phyloP scores from a whole-genome alignment of 1,140 invertebrate genomes.

The Euborellia annulipes region DNA sequence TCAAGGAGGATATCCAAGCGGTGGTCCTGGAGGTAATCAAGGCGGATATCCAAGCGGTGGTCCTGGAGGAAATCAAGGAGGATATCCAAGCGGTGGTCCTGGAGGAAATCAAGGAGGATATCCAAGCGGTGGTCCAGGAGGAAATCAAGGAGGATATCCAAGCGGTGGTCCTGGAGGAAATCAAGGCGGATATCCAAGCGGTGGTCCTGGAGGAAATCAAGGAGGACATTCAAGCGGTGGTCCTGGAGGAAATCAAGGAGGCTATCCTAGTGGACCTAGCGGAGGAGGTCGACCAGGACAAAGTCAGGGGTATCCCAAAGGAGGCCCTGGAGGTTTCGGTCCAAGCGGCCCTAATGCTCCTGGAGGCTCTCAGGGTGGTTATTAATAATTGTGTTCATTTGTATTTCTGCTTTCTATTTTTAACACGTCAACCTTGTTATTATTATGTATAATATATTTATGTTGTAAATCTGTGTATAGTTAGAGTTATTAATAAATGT shows the following conservation, averaged over 20 bases:
- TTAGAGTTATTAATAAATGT: no score
- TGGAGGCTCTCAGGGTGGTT: no score
- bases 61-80: no score
- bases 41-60: conserved; percentile 8
- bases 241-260: conserved; percentile 14
- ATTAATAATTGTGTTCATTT: no score
- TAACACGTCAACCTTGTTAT: no score
- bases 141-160: conserved; percentile 7
- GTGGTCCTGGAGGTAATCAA: conserved; percentile 9
- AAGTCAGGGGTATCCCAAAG: conserved; percentile 11
- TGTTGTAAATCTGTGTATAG: no score
- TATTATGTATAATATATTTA: no score
- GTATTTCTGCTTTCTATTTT: no score
- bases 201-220: neutral
- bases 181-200: neutral
- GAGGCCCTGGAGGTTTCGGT: conserved; percentile 11
- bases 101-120: conserved; percentile 2
- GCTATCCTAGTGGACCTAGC: conserved; percentile 17
- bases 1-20: conserved; percentile 19
- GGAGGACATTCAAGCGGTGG: conserved; percentile 21
- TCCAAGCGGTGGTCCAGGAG: conserved; percentile 18
- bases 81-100: neutral
- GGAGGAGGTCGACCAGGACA: conserved; percentile 16
- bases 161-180: no score
- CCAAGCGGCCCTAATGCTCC: no score